These are phyloP conservation scores for Brachionus asplanchnoidis DNA, from an alignment of 1,140 invertebrate species.

Conservation along the genomic window DNA sequence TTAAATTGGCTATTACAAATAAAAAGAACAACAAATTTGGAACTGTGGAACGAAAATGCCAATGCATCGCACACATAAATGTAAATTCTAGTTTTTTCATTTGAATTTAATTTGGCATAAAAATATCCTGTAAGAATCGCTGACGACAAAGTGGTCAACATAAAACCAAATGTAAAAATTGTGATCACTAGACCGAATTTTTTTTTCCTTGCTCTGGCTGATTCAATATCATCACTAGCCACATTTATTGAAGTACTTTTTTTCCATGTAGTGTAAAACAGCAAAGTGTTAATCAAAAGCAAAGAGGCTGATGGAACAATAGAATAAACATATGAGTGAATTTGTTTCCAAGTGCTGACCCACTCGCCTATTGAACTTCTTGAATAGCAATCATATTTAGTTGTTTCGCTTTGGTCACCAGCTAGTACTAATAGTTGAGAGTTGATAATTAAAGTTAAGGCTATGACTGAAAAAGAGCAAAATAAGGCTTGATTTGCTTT, in stretches of 20 bases:
- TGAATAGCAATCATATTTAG: neutral
- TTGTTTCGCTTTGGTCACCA: neutral
- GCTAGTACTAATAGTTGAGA: conserved; percentile 4
- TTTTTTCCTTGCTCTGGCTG: conserved; percentile 8
- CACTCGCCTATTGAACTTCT: neutral
- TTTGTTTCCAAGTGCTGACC: neutral
- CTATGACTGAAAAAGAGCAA: neutral
- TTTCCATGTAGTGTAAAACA: conserved; percentile 18
- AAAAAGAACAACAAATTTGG: neutral
- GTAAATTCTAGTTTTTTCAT: neutral
- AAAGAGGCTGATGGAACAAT: neutral
- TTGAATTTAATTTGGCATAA: neutral
- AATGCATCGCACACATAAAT: conserved; percentile 19
- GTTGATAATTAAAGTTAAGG: neutral
- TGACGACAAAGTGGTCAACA: neutral
- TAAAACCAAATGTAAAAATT: conserved; percentile 32
- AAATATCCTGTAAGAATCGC: conserved; percentile 13
- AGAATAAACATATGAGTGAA: conserved; percentile 17
- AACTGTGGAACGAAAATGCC: conserved; percentile 18
- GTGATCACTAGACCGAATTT: conserved; percentile 5
- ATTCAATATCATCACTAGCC: neutral
- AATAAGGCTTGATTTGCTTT: conserved; percentile 1
- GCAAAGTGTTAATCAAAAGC: neutral
- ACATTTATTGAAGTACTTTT: neutral
- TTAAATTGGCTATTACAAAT: neutral